phyloP scores from a whole-genome alignment of 2,113 vertebrate genomes.

The Lates calcarifer region DNA sequence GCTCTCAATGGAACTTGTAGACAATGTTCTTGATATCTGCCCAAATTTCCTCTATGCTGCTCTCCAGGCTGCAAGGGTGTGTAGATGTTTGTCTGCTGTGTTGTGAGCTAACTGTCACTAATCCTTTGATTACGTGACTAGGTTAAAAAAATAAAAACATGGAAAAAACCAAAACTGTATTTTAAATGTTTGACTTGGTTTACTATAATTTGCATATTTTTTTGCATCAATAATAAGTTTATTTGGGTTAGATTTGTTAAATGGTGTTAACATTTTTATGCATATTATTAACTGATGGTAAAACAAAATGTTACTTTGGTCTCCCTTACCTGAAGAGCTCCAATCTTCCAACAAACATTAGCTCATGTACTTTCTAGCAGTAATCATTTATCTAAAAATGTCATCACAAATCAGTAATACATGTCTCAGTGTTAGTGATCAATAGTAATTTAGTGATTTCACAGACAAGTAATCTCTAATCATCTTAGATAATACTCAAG shows the following conservation, averaged over 20 bases:
- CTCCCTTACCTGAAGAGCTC: neutral
- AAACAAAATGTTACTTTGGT: neutral
- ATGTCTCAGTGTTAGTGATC: constrained; percentile 40
- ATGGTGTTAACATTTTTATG: neutral
- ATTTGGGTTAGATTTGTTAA: constrained; percentile 3
- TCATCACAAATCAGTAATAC: constrained; percentile 49
- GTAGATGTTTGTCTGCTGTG: constrained; percentile 39
- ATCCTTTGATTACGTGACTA: constrained; percentile 27
- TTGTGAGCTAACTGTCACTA: constrained; percentile 40
- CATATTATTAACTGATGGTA: neutral
- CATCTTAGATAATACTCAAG: constrained; percentile 33
- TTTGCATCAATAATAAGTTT: neutral
- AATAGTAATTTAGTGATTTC: constrained; percentile 63
- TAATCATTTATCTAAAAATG: constrained; percentile 52
- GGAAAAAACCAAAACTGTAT: neutral
- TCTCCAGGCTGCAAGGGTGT: constrained; percentile 37
- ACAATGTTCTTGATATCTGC: constrained; percentile 76
- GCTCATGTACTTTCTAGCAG: neutral
- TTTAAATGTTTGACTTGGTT: neutral
- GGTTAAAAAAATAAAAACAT: neutral
- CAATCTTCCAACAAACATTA: neutral
- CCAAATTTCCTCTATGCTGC: constrained; percentile 57
- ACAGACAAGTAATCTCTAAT: constrained; percentile 67
- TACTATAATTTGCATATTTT: neutral
- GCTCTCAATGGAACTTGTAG: constrained; percentile 67